Evolutionary conservation across 2,113 vertebrate species (phyloP).

Genomic region (Nansenia antarctica): DNA sequence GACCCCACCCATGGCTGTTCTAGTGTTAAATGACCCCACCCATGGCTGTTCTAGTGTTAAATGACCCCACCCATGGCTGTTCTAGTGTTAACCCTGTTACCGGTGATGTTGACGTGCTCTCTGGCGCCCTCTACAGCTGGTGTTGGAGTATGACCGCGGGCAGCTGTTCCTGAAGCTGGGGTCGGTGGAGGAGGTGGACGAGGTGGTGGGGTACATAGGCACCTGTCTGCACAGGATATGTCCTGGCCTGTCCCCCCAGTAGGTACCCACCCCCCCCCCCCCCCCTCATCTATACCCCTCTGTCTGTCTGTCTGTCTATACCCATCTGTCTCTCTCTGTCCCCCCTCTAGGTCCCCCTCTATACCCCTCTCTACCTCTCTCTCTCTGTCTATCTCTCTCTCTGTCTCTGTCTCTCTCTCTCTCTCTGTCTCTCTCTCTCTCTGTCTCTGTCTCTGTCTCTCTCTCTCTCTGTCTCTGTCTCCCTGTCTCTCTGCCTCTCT

Average conservation of each 20-base stretch:
- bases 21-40: no score
- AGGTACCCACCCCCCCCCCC: slow-evolving; percentile 70
- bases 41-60: not conserved
- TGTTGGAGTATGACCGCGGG: slow-evolving; percentile 87
- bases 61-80: not conserved
- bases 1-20: no score
- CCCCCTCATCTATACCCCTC: no score
- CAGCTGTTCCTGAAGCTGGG: slow-evolving; percentile 81
- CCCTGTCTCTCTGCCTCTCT: no score
- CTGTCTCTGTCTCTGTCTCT: no score
- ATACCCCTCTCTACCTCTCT: no score
- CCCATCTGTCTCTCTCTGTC: no score
- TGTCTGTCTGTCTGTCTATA: not conserved
- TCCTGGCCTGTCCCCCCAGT: slow-evolving; percentile 83
- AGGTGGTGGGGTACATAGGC: slow-evolving; percentile 87
- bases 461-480: no score
- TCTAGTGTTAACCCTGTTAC: not conserved
- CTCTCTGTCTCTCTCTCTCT: no score
- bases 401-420: no score
- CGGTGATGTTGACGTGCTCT: slow-evolving; percentile 21
- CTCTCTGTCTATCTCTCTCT: no score
- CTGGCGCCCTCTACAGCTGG: slow-evolving; percentile 77
- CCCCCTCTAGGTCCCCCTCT: no score
- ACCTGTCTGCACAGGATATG: slow-evolving; percentile 83
- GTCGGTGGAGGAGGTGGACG: slow-evolving; percentile 81